Base-by-base conservation (phyloP, 2,113 vertebrate species). In the Pterocles burchelli region DNA sequence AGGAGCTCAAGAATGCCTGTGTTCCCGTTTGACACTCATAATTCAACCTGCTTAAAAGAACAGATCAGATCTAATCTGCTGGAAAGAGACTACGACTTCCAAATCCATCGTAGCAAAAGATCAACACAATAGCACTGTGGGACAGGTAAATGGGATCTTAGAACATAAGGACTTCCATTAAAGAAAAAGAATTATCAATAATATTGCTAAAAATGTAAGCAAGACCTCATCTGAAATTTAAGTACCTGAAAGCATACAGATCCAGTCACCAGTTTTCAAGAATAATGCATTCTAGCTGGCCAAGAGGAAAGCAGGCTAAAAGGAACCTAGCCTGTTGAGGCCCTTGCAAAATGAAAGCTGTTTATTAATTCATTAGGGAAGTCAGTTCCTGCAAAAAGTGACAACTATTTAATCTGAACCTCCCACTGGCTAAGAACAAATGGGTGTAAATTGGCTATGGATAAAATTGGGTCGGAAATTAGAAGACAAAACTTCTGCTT, bases 41-140 rank as follows among this genome's bases (percentile, higher is more conserved):
- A 70, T 16, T 54, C 34, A 49, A 6, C 24, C 28, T 34, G 8
- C 46, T 82, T n/a, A 63, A 33, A 78, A 87, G 22, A 63, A 5
- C 13, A 43, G 51, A 61, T n/a, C 48, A 51, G 21, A 79, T n/a
- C 18, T 8, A 28, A 65, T 20, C 28, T 29, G 24, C 12, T 66
- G 26, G 41, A 75, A 84, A 66, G 49, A 86, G 33, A 45, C 51
- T 22, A 31, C 0, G 2, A 43, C 22, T 22, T 89, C 61, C 61
- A 48, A 38, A 13, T 31, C 45, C 22, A 28, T 25, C 57, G 34
- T 1, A 55, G 13, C 17, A 11, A 26, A 49, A 83, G 38, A 77
- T 10, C 9, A n/a, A 18, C 4, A n/a, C 4, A 22, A n/a, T 0
- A 58, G 21, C 65, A 52, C 36, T 6, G 2, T 1, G 21, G 61